phyloP scores from a whole-genome alignment of 1,140 invertebrate species.

The Drosophila repletoides region DNA sequence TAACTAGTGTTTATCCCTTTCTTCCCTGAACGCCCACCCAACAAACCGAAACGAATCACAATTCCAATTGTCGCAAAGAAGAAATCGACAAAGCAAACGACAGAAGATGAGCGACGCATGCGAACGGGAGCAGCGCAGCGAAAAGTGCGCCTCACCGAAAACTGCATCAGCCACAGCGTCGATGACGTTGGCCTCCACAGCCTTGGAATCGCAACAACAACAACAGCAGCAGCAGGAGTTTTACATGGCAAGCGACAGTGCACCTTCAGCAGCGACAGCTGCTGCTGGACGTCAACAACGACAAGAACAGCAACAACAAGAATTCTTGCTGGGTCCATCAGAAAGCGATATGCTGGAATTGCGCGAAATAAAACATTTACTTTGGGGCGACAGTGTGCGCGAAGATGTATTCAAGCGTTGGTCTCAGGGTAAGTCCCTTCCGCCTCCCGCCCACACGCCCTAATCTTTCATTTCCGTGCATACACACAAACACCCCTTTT shows the following conservation, averaged over 20 bases:
- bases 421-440: constrained; percentile 89
- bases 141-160: constrained; percentile 64
- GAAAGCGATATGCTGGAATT: constrained; percentile 83
- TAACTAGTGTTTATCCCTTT: too few species aligned
- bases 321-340: constrained; percentile 20
- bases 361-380: constrained; percentile 87
- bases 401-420: constrained; percentile 94
- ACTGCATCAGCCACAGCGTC: constrained; percentile 52
- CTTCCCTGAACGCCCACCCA: constrained; percentile 3
- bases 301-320: constrained; percentile 24
- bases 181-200: constrained; percentile 67
- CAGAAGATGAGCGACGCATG: constrained; percentile 58
- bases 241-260: constrained; percentile 26
- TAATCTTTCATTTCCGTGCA: too few species aligned
- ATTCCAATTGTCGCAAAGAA: constrained; percentile 8
- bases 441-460: neutral
- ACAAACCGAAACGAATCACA: too few species aligned
- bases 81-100: constrained; percentile 14
- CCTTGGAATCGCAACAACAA: constrained; percentile 57
- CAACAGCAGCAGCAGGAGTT: constrained; percentile 31
- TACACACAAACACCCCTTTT: neutral
- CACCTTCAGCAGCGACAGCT: constrained; percentile 8
- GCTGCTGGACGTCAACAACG: constrained; percentile 16
- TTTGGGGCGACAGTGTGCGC: constrained; percentile 92
- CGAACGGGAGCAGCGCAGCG: constrained; percentile 58